phyloP scores from a whole-genome alignment of 1,140 invertebrate genomes.

The Lucilia sericata region DNA sequence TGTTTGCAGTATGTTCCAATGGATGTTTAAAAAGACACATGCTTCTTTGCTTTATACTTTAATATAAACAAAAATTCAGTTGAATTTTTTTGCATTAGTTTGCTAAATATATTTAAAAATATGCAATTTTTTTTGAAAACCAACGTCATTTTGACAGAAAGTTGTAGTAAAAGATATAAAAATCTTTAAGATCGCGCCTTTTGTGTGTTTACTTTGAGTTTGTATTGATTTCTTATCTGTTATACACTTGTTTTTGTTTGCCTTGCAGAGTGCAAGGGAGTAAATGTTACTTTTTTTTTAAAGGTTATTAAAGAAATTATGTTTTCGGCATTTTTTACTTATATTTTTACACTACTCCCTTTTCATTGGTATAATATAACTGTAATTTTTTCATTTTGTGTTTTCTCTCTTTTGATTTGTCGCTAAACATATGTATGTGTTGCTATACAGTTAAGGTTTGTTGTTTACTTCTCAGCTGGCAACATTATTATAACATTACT shows the following conservation, averaged over 20 bases:
- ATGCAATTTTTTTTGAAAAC: background rate
- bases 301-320: too few species aligned
- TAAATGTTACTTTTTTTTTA: too few species aligned
- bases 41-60: background rate
- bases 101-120: background rate
- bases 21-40: too few species aligned
- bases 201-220: background rate
- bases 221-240: background rate
- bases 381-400: too few species aligned
- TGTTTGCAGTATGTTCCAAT: background rate
- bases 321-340: too few species aligned
- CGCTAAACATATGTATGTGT: too few species aligned
- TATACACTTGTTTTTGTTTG: background rate
- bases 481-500: too few species aligned
- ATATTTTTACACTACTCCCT: too few species aligned
- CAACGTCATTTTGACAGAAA: conserved; percentile 13
- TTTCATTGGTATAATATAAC: too few species aligned
- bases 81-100: background rate
- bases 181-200: background rate
- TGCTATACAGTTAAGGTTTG: too few species aligned
- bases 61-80: background rate
- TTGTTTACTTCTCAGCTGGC: too few species aligned
- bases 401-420: too few species aligned
- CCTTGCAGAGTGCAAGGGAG: background rate
- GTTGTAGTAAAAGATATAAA: background rate